A percentile compares a stretch with the other conserved stretches of the same genome.
phyloP scores from a whole-genome alignment of 2,888 invertebrate species.

The Zhuqinia jingwanae region DNA sequence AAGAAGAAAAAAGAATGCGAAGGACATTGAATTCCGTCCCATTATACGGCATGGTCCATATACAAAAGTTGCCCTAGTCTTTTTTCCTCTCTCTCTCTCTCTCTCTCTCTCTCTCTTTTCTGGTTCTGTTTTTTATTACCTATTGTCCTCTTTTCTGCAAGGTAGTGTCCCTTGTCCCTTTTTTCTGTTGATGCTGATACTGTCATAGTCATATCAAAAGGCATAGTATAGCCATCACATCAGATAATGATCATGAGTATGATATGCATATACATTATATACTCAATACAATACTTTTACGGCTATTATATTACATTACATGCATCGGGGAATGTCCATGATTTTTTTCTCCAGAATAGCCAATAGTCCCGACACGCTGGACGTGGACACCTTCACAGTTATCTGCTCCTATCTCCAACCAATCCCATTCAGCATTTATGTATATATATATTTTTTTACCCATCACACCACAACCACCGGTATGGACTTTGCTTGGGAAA shows the following conservation, averaged over 20 bases:
- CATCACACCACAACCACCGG: background rate
- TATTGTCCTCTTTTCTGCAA: constrained; percentile 1
- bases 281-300: constrained; percentile 22
- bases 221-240: too few species aligned
- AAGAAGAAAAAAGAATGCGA: constrained; percentile 21
- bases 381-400: constrained; percentile 20
- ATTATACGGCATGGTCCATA: constrained; percentile 15
- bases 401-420: constrained; percentile 26
- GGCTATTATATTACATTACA: constrained; percentile 1
- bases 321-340: background rate
- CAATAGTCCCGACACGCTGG: background rate
- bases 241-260: background rate
- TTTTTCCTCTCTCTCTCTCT: too few species aligned
- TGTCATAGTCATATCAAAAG: background rate
- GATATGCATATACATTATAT: background rate
- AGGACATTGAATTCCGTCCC: constrained; percentile 35
- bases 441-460: too few species aligned
- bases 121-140: constrained; percentile 14
- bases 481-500: background rate
- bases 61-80: constrained; percentile 37
- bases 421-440: background rate
- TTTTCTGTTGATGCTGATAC: constrained; percentile 8
- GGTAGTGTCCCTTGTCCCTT: background rate
- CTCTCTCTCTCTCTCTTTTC: too few species aligned
- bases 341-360: constrained; percentile 9